Base-by-base conservation (phyloP, 2,888 invertebrate genomes). In the Drosophila paracracens region DNA sequence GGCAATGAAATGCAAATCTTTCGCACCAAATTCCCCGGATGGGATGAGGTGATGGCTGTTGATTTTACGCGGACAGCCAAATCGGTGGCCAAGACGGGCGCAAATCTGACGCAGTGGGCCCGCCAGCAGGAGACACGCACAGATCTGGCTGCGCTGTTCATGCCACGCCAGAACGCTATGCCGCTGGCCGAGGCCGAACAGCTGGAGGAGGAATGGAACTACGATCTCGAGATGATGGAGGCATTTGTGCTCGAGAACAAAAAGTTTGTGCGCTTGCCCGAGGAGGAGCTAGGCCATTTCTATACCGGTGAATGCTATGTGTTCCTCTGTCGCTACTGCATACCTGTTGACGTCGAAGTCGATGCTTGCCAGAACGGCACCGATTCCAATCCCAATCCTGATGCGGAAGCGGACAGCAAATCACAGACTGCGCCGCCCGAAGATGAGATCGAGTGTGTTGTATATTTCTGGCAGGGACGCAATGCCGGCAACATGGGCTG, bases 381-480 rank as follows among this genome's bases (percentile, higher is more conserved):
- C 35, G 61, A 57, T 13, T 18, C 62, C 7, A 52, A 57, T 38
- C 71, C 58, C 13, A 88, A 88, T 91, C 36, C 29, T 6, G 29
- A 27, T 3, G 51, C 29, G 29, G 50, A 51, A n/a, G 18, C 25
- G 13, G 93, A 88, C 2, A 82, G 77, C n/a, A 86, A 85, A 38
- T 6, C 58, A 25, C 46, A 46, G 6, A 2, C 38, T 13, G 11
- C 66, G 25, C 91, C 90, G 21, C 90, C 91, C 0, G 93, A 93
- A 25, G 93, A 93, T 65, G 93, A 93, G 62, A 97, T 96, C 90
- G 97, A 98, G 91, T 99, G 98, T 94, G 97, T 99, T 56, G 99
- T 99, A n/a, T 99, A 99, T 94, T 99, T 99, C 94, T 99, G 99
- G 99, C 99, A 99, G 94, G 99, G 99, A 0, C 94, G 97, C 60